These are phyloP conservation scores for Hapalemur alaotrensis DNA, from an alignment of 2,797 vertebrate species.

Conservation along the genomic window DNA sequence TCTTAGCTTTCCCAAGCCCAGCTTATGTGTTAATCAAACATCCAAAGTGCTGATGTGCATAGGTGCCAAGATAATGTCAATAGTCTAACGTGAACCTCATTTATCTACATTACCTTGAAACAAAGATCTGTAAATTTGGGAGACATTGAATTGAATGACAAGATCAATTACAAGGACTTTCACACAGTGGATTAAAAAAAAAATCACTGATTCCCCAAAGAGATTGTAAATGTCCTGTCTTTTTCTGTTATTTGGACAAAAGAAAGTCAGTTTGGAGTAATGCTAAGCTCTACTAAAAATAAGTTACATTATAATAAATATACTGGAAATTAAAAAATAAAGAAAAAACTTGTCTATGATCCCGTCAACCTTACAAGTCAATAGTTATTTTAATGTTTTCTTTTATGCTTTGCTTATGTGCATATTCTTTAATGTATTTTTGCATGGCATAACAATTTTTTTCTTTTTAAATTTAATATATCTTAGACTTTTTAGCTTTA, in stretches of 20 bases:
- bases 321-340: slow-evolving; percentile 15
- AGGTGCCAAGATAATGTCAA: slow-evolving; percentile 82
- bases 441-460: background rate
- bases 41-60: slow-evolving; percentile 78
- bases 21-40: slow-evolving; percentile 82
- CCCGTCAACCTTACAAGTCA: background rate
- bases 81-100: slow-evolving; percentile 81
- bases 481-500: slow-evolving; percentile 28
- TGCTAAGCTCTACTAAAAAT: slow-evolving; percentile 19
- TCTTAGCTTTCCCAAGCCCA: slow-evolving; percentile 74
- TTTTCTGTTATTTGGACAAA: slow-evolving; percentile 48
- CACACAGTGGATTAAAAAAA: slow-evolving; percentile 55
- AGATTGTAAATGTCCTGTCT: slow-evolving; percentile 63
- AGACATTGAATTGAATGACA: slow-evolving; percentile 82
- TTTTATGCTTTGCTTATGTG: background rate
- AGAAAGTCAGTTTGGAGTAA: slow-evolving; percentile 37
- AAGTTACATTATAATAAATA: slow-evolving; percentile 8
- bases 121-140: slow-evolving; percentile 80
- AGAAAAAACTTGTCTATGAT: background rate
- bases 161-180: slow-evolving; percentile 82
- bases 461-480: background rate
- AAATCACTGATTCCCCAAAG: slow-evolving; percentile 53
- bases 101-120: slow-evolving; percentile 83
- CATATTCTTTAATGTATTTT: slow-evolving; percentile 1
- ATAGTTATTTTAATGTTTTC: slow-evolving; percentile 30